A percentile compares a stretch with the other conserved stretches of the same genome.
Evolutionary conservation across 2,888 invertebrate species (phyloP).

Genomic region (Apodemia zela): DNA sequence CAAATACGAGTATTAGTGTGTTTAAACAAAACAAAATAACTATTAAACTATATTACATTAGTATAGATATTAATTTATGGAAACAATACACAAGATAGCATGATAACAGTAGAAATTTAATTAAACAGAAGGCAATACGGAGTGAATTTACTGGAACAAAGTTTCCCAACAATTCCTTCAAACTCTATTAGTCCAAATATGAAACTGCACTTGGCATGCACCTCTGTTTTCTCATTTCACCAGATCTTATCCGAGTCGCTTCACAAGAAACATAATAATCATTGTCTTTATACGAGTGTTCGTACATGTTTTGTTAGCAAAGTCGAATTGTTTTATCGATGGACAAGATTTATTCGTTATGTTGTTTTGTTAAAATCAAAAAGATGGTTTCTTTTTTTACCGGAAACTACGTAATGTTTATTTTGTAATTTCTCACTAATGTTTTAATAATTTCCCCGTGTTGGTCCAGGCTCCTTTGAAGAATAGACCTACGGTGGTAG

Average conservation of each 20-base stretch:
- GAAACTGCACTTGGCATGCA: conserved; percentile 36
- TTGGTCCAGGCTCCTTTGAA: too few species aligned
- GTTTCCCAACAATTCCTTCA: conserved; percentile 29
- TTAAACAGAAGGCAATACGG: conserved; percentile 28
- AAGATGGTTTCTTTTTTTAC: too few species aligned
- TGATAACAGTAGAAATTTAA: conserved; percentile 27
- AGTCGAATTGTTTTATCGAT: conserved; percentile 3
- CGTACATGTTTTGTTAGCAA: conserved; percentile 2
- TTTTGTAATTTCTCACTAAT: too few species aligned
- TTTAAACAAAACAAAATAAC: background rate
- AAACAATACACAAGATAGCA: conserved; percentile 18
- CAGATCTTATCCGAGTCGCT: conserved; percentile 34
- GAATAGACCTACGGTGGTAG: too few species aligned
- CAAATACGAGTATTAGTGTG: too few species aligned
- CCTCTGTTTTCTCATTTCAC: conserved; percentile 35
- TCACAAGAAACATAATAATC: conserved; percentile 32
- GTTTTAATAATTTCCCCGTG: too few species aligned
- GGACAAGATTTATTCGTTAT: background rate
- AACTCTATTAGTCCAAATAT: conserved; percentile 28
- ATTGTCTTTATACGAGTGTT: conserved; percentile 25
- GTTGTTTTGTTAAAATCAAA: too few species aligned
- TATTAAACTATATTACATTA: background rate
- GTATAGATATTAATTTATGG: background rate
- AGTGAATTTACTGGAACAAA: conserved; percentile 29
- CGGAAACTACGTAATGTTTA: too few species aligned